phyloP scores from a whole-genome alignment of 2,113 vertebrate genomes.

The Pampusana beccarii region DNA sequence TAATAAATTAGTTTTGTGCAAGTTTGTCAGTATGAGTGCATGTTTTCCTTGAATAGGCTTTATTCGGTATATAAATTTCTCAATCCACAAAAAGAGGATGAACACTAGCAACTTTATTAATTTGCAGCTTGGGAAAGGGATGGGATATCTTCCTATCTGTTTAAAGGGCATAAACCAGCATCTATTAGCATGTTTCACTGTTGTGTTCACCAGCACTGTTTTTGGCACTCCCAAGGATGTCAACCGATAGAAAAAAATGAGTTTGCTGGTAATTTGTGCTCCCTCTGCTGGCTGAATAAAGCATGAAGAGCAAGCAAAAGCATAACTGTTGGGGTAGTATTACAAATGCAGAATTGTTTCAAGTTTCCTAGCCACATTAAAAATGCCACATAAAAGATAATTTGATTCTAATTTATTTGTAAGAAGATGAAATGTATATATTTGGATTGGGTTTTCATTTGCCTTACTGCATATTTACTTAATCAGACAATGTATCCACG shows the following conservation, averaged over 20 bases:
- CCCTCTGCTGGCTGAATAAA: constrained; percentile 39
- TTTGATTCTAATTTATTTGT: constrained; percentile 19
- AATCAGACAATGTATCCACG: constrained; percentile 22
- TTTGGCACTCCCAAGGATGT: background rate
- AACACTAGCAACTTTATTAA: background rate
- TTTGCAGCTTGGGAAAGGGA: background rate
- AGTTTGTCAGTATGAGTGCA: background rate
- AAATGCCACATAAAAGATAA: background rate
- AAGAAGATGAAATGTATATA: background rate
- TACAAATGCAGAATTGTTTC: background rate
- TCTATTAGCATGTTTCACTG: background rate
- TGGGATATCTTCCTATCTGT: background rate
- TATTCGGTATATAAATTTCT: background rate
- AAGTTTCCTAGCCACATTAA: background rate
- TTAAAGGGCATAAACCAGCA: background rate
- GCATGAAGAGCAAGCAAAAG: background rate
- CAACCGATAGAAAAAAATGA: background rate
- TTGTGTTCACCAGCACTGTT: background rate
- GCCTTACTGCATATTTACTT: constrained; percentile 19
- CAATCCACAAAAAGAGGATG: background rate
- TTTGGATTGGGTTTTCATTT: constrained; percentile 38
- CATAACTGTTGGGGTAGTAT: background rate
- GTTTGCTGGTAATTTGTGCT: constrained; percentile 23
- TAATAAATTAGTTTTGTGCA: background rate
- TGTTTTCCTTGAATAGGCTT: background rate